These are phyloP conservation scores for Gonioctena quinquepunctata DNA, from an alignment of 1,140 invertebrate genomes.

Conservation along the genomic window DNA sequence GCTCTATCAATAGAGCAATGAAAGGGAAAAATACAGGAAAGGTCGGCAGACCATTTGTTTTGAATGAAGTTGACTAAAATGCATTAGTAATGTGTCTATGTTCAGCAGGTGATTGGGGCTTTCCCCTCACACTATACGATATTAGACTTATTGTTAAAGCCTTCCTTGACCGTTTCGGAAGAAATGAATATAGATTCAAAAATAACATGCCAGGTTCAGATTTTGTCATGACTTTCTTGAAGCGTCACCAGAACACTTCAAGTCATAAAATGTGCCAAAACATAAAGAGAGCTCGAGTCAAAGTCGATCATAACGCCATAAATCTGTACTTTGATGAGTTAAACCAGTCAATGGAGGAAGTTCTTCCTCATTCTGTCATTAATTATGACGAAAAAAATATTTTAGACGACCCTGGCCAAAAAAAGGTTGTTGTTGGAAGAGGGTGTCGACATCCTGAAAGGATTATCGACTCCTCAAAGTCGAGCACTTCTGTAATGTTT, in stretches of 20 bases:
- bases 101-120: slow-evolving; percentile 1
- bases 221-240: slow-evolving; percentile 13
- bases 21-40: background rate
- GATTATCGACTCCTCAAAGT: slow-evolving; percentile 44
- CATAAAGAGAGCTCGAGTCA: slow-evolving; percentile 3
- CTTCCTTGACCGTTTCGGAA: slow-evolving; percentile 1
- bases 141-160: background rate
- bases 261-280: background rate
- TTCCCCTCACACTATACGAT: background rate
- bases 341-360: background rate
- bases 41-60: background rate
- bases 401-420: slow-evolving; percentile 15
- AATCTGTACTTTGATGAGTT: slow-evolving; percentile 6
- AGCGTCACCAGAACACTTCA: slow-evolving; percentile 8
- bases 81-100: background rate
- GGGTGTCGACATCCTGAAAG: slow-evolving; percentile 50
- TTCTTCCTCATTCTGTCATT: slow-evolving; percentile 5
- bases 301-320: slow-evolving; percentile 3
- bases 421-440: slow-evolving; percentile 37
- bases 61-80: background rate
- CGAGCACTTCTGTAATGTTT: slow-evolving; percentile 45
- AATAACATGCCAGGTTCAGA: slow-evolving; percentile 7
- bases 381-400: slow-evolving; percentile 12
- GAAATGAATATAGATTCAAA: slow-evolving; percentile 10
- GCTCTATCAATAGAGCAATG: background rate